A percentile compares a stretch with the other conserved stretches of the same genome.
Evolutionary conservation across 2,888 invertebrate species (phyloP).

Genomic region (Monochamus alternatus): DNA sequence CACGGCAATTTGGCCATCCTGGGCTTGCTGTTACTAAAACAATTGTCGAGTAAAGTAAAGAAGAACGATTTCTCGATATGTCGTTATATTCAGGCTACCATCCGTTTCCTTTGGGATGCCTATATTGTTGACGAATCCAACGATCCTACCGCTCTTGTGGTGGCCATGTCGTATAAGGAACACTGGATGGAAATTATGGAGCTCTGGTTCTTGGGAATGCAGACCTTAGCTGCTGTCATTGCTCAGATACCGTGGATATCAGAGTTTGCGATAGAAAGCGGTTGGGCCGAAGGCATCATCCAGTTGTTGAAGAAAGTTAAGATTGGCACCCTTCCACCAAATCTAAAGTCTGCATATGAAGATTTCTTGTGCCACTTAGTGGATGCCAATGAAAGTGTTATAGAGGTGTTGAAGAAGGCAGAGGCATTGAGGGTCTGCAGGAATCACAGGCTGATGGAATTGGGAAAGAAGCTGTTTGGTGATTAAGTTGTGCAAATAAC

Average conservation of each 20-base stretch:
- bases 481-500: conserved; percentile 74
- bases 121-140: conserved; percentile 91
- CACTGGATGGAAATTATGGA: conserved; percentile 93
- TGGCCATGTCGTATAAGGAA: conserved; percentile 89
- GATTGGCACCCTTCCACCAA: conserved; percentile 85
- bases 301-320: conserved; percentile 88
- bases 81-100: conserved; percentile 90
- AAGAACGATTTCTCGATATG: conserved; percentile 93
- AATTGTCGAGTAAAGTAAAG: conserved; percentile 86
- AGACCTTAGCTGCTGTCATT: conserved; percentile 84
- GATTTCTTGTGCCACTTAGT: conserved; percentile 90
- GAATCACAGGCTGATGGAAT: conserved; percentile 90
- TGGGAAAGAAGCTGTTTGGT: conserved; percentile 90
- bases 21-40: conserved; percentile 87
- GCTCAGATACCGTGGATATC: conserved; percentile 91
- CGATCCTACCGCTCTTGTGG: conserved; percentile 86
- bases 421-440: conserved; percentile 89
- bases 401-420: conserved; percentile 84
- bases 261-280: conserved; percentile 92
- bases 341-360: conserved; percentile 92
- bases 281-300: conserved; percentile 93
- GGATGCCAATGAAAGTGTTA: conserved; percentile 83
- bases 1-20: conserved; percentile 89
- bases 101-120: conserved; percentile 94
- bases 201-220: conserved; percentile 95